Conservation (phyloP, 2,797 vertebrate genomes). For the Smutsia gigantea region DNA sequence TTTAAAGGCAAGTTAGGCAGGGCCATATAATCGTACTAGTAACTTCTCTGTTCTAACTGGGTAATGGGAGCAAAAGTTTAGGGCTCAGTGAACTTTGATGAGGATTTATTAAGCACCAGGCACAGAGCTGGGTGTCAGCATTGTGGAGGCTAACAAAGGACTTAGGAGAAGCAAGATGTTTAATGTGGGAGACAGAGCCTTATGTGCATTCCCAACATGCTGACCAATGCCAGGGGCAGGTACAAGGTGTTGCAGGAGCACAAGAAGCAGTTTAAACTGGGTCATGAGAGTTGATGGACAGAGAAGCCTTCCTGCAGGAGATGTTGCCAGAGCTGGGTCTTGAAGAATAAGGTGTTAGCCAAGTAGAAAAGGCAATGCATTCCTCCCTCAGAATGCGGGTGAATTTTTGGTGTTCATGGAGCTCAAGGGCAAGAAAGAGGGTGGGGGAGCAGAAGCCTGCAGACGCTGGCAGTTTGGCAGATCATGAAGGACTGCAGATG, state of each 20-base stretch:
- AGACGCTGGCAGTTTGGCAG: background rate
- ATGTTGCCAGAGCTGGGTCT: background rate
- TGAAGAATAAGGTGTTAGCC: background rate
- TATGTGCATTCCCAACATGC: background rate
- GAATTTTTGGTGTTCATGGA: background rate
- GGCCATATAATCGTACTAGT: background rate
- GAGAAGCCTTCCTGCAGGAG: background rate
- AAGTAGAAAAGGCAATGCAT: background rate
- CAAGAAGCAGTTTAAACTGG: background rate
- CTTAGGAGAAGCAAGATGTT: background rate
- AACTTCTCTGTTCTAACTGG: background rate
- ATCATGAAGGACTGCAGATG: background rate
- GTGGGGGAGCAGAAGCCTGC: background rate
- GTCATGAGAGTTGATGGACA: background rate
- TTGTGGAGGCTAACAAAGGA: background rate
- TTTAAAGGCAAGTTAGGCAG: background rate
- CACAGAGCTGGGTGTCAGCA: background rate
- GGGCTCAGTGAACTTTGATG: background rate
- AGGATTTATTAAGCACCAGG: background rate
- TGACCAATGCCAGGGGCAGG: background rate
- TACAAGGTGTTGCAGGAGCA: background rate
- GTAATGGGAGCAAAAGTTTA: background rate
- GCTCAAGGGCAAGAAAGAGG: background rate
- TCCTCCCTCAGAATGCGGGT: background rate
- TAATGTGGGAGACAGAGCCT: background rate